Conservation (phyloP, 2,888 invertebrate genomes). For the Trachelus iudaicus region DNA sequence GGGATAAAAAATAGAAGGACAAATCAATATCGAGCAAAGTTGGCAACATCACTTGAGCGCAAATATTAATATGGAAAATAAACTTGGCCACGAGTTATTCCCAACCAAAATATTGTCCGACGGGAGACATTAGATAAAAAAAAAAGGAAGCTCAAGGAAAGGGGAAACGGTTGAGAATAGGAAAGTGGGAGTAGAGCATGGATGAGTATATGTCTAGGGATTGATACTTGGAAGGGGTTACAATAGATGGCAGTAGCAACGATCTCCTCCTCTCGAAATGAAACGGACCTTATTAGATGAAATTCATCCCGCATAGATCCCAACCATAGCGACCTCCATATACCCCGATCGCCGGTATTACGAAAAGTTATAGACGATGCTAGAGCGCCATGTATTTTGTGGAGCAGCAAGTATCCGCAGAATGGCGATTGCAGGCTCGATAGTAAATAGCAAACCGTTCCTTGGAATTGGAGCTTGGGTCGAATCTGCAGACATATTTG, state of each 20-base stretch:
- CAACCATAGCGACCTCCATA: background rate
- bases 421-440: conserved; percentile 22
- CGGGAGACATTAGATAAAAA: background rate
- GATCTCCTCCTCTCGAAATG: background rate
- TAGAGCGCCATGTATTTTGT: background rate
- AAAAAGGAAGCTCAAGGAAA: background rate
- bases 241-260: background rate
- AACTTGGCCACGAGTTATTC: too few species aligned
- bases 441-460: conserved; percentile 36
- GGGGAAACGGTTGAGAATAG: too few species aligned
- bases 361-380: background rate
- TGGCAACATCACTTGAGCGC: too few species aligned
- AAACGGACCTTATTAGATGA: background rate
- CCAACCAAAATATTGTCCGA: too few species aligned
- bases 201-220: background rate
- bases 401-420: conserved; percentile 9
- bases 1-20: too few species aligned
- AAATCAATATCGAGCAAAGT: too few species aligned
- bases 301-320: background rate
- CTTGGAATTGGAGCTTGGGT: conserved; percentile 33
- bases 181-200: background rate
- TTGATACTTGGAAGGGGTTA: background rate
- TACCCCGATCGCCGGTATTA: background rate
- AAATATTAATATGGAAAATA: too few species aligned
- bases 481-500: conserved; percentile 35